Conservation (phyloP, 2,888 invertebrate genomes). For the Terebella lapidaria region DNA sequence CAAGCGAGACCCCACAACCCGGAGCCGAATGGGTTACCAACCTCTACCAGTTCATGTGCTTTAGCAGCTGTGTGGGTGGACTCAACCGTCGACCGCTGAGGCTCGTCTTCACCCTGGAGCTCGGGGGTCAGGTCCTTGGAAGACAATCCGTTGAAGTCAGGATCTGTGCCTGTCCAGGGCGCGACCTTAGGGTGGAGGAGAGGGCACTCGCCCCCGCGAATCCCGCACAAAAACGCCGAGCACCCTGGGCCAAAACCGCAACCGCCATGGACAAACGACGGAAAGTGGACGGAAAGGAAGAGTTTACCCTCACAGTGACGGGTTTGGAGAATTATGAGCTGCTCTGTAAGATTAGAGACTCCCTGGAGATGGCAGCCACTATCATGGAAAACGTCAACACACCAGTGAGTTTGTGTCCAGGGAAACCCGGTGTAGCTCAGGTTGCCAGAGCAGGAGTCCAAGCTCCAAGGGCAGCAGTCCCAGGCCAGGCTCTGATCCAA, state of each 20-base stretch:
- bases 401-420: too few relatives aligned
- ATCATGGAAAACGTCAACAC: too few relatives aligned
- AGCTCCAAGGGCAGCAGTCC: too few relatives aligned
- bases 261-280: slow-evolving; percentile 33
- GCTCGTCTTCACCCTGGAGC: slow-evolving; percentile 33
- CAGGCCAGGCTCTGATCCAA: too few relatives aligned
- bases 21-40: slow-evolving; percentile 50
- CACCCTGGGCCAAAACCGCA: slow-evolving; percentile 3
- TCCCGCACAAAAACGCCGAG: not conserved
- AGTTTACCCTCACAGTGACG: slow-evolving; percentile 28
- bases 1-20: slow-evolving; percentile 57
- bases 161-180: slow-evolving; percentile 74
- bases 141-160: slow-evolving; percentile 67
- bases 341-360: slow-evolving; percentile 43
- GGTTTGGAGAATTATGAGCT: slow-evolving; percentile 50
- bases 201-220: slow-evolving; percentile 42
- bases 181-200: slow-evolving; percentile 60
- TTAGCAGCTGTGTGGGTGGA: slow-evolving; percentile 72
- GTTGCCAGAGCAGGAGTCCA: too few relatives aligned
- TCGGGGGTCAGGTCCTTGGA: slow-evolving; percentile 58
- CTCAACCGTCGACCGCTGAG: slow-evolving; percentile 71
- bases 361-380: slow-evolving; percentile 41
- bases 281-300: slow-evolving; percentile 30
- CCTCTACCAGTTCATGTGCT: slow-evolving; percentile 60
- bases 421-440: too few relatives aligned